phyloP scores from a whole-genome alignment of 2,888 invertebrate genomes.

The Melanophora roralis region DNA sequence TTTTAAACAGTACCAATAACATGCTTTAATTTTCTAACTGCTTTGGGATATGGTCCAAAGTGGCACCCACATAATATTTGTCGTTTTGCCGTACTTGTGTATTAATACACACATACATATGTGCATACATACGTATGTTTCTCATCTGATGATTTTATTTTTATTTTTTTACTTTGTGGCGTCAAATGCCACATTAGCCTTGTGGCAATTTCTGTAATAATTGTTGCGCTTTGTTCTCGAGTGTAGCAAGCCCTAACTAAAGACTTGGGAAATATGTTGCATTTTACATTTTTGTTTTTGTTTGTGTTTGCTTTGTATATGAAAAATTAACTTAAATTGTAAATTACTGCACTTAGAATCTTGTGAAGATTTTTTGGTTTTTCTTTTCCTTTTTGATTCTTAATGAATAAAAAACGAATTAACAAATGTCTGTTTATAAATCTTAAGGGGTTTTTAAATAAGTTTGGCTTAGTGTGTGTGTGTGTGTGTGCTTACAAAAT shows the following conservation, averaged over 20 bases:
- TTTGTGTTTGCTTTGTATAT: constrained; percentile 46
- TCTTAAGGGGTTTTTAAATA: constrained; percentile 27
- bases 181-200: constrained; percentile 61
- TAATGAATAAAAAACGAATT: background rate
- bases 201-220: constrained; percentile 57
- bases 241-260: constrained; percentile 36
- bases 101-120: background rate
- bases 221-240: constrained; percentile 58
- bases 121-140: no score
- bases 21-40: background rate
- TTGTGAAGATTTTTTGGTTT: constrained; percentile 45
- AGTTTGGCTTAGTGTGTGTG: background rate
- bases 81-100: background rate
- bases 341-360: constrained; percentile 60
- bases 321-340: constrained; percentile 62
- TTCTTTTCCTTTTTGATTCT: constrained; percentile 4
- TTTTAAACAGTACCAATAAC: background rate
- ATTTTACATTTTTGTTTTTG: constrained; percentile 7
- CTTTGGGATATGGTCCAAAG: background rate
- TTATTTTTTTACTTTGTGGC: no score
- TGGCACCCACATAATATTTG: constrained; percentile 22
- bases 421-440: background rate
- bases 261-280: constrained; percentile 41
- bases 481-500: background rate
- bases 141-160: no score